These are phyloP conservation scores for Wiebesia pumilae DNA, from an alignment of 1,140 invertebrate species.

Conservation along the genomic window DNA sequence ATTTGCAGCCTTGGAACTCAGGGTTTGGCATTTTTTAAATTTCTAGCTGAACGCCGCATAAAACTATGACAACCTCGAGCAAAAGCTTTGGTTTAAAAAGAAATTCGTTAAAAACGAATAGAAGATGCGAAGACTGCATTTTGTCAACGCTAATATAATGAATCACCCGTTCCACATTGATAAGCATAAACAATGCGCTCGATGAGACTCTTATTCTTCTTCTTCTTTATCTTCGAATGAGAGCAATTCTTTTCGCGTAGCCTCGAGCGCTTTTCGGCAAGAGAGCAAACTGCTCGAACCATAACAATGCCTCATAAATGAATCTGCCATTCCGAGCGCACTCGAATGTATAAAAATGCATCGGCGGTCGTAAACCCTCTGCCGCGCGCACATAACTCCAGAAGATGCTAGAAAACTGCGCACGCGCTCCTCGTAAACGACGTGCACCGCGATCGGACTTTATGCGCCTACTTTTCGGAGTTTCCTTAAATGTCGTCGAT, in stretches of 20 bases:
- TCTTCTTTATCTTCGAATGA: background rate
- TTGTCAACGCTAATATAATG: background rate
- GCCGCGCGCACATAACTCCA: background rate
- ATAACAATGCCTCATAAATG: constrained; percentile 26
- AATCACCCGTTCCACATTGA: background rate
- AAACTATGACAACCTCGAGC: background rate
- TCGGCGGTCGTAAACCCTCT: background rate
- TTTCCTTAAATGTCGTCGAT: constrained; percentile 22
- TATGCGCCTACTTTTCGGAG: background rate
- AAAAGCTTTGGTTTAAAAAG: background rate
- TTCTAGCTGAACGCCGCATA: background rate
- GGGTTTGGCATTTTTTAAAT: too few species aligned
- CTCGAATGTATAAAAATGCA: constrained; percentile 34
- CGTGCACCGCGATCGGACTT: background rate
- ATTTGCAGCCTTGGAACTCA: too few species aligned
- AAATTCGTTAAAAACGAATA: too few species aligned
- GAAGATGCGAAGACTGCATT: too few species aligned
- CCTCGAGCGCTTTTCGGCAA: background rate
- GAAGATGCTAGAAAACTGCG: background rate
- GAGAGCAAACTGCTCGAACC: background rate
- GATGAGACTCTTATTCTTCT: constrained; percentile 4
- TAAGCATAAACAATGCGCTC: background rate
- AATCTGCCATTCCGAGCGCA: constrained; percentile 8
- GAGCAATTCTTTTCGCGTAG: background rate
- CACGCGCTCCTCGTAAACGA: constrained; percentile 18